A percentile compares a stretch with the other conserved stretches of the same genome.
phyloP scores from a whole-genome alignment of 64 coral and sea anemone species.

The Montipora capricornis region DNA sequence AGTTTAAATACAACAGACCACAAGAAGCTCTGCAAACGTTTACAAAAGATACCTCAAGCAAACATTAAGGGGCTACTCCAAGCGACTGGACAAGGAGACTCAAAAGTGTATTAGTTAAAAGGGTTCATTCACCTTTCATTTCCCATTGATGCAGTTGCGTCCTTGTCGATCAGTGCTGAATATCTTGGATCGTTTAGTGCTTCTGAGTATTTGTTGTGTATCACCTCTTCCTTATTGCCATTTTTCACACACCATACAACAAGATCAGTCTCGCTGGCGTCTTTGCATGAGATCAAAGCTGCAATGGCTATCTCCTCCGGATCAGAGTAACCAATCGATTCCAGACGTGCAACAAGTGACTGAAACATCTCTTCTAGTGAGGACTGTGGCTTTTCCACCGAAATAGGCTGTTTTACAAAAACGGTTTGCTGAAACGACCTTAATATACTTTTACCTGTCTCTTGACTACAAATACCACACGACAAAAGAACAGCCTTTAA shows the following conservation, averaged over 20 bases:
- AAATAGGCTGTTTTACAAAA: neutral
- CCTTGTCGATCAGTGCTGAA: neutral
- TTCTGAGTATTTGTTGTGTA: neutral
- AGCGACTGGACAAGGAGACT: no score
- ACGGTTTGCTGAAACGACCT: neutral
- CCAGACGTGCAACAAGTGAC: constrained; percentile 6
- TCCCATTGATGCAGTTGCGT: neutral
- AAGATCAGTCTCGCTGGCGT: constrained; percentile 50
- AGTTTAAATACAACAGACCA: no score
- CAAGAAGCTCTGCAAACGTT: no score
- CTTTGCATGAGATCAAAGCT: constrained; percentile 45
- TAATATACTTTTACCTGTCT: neutral
- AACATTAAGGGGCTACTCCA: no score
- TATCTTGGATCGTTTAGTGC: constrained; percentile 37
- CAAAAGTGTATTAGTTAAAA: no score
- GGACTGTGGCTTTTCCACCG: neutral
- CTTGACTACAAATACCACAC: constrained; percentile 31
- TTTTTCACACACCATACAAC: constrained; percentile 65
- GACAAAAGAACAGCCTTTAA: constrained; percentile 27
- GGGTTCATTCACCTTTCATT: neutral
- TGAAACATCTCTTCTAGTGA: neutral
- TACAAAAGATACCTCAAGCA: no score
- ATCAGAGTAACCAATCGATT: constrained; percentile 7
- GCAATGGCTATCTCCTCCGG: constrained; percentile 48
- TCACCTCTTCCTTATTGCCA: constrained; percentile 14